Percentiles rank a stretch among this genome's conserved stretches.
Evolutionary conservation across 2,888 invertebrate genomes (phyloP).

Genomic region (Crocallis elinguaria): DNA sequence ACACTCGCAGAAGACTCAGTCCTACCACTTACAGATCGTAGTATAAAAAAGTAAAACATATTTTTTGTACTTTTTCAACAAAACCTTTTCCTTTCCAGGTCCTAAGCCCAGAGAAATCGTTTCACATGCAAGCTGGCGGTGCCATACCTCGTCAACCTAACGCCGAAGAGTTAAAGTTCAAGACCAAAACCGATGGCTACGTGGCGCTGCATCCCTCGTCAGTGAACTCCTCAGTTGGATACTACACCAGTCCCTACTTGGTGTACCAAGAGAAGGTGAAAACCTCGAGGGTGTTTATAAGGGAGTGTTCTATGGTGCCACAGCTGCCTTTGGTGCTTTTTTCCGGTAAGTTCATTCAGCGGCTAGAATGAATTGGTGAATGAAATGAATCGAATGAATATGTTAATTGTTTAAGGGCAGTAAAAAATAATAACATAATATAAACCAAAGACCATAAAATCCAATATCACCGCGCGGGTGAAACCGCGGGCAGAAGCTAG

Average conservation of each 20-base stretch:
- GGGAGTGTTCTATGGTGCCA: slow-evolving; percentile 93
- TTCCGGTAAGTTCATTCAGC: slow-evolving; percentile 78
- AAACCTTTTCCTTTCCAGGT: slow-evolving; percentile 63
- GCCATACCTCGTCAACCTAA: slow-evolving; percentile 89
- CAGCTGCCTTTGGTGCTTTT: slow-evolving; percentile 89
- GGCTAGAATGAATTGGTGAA: too few relatives aligned
- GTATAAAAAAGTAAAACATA: too few relatives aligned
- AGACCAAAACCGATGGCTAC: slow-evolving; percentile 89
- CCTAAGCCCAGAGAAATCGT: slow-evolving; percentile 91
- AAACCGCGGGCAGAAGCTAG: too few relatives aligned
- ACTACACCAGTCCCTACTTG: slow-evolving; percentile 90
- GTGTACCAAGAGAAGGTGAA: slow-evolving; percentile 94
- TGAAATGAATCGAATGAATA: too few relatives aligned
- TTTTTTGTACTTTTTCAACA: neutral
- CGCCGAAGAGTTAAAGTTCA: slow-evolving; percentile 90
- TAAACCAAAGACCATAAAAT: too few relatives aligned
- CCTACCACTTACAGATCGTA: too few relatives aligned
- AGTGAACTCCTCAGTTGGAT: slow-evolving; percentile 87
- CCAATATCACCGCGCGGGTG: too few relatives aligned
- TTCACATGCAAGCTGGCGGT: slow-evolving; percentile 89
- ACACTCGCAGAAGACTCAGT: too few relatives aligned
- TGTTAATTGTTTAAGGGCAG: too few relatives aligned
- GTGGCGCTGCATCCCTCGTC: slow-evolving; percentile 92
- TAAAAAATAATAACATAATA: too few relatives aligned
- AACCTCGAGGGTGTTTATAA: slow-evolving; percentile 90